Conservation (phyloP, 92 coral and sea anemone genomes). For the Phenganax subtilis region DNA sequence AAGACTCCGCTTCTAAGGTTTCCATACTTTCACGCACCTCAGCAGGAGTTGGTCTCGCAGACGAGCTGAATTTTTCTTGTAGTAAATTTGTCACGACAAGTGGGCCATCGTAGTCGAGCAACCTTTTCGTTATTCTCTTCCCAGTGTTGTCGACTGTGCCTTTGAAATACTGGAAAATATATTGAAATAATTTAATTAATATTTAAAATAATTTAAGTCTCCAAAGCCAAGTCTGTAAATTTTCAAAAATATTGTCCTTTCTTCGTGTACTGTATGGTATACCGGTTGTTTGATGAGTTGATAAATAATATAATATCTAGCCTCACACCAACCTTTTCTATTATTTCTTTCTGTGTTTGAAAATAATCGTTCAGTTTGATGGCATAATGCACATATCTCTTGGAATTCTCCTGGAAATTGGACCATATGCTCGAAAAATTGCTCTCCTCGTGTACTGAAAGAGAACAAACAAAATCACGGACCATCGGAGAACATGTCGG, state of each 20-base stretch:
- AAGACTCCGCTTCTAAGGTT: not conserved
- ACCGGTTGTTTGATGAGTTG: no score
- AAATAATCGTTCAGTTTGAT: constrained; percentile 27
- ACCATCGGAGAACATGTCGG: constrained; percentile 24
- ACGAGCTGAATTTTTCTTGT: constrained; percentile 20
- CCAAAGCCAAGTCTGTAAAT: not conserved
- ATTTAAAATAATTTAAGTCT: not conserved
- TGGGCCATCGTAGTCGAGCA: constrained; percentile 20
- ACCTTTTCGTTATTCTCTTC: not conserved
- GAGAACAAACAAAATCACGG: constrained; percentile 11
- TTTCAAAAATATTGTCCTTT: no score
- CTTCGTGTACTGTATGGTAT: no score
- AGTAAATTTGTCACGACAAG: constrained; percentile 14
- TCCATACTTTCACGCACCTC: constrained; percentile 20
- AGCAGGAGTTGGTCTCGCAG: no score
- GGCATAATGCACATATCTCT: constrained; percentile 26
- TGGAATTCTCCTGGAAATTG: constrained; percentile 25
- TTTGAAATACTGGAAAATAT: not conserved
- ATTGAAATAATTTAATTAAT: not conserved
- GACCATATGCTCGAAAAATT: constrained; percentile 29
- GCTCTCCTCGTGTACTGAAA: constrained; percentile 37
- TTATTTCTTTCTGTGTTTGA: constrained; percentile 26
- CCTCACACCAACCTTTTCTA: constrained; percentile 20
- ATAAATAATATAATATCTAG: no score
- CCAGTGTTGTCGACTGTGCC: not conserved